Conservation (phyloP, 2,113 vertebrate species). For the Calcarius ornatus region DNA sequence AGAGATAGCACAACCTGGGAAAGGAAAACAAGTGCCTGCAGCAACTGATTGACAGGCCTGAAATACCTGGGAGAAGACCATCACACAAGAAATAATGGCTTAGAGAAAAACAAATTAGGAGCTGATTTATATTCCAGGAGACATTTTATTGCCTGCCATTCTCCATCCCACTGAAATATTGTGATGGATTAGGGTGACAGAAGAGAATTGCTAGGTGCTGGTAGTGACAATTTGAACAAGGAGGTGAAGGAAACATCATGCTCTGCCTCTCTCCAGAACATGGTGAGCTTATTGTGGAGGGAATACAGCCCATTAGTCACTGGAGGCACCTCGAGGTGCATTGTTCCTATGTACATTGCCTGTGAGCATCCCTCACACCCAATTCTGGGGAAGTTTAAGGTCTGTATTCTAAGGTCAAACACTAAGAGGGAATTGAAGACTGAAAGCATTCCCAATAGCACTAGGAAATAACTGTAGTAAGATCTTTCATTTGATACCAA, state of each 20-base stretch:
- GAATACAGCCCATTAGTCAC: not conserved
- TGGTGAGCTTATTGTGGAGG: not conserved
- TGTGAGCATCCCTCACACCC: not conserved
- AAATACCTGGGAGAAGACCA: conserved; percentile 41
- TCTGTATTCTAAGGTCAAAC: not conserved
- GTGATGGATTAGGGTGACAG: conserved; percentile 24
- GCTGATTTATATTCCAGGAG: conserved; percentile 51
- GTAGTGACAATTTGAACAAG: not conserved
- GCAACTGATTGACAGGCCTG: conserved; percentile 38
- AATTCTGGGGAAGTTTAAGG: not conserved
- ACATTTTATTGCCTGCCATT: conserved; percentile 59
- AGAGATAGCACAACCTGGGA: conserved; percentile 8
- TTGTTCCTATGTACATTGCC: not conserved
- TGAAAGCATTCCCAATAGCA: not conserved
- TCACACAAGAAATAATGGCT: conserved; percentile 27
- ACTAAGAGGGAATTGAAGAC: not conserved
- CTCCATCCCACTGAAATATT: conserved; percentile 33
- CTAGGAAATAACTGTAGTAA: not conserved
- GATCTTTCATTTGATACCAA: not conserved
- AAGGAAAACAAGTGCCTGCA: conserved; percentile 7
- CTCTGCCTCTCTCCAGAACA: not conserved
- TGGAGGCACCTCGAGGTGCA: not conserved
- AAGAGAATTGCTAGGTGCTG: conserved; percentile 7
- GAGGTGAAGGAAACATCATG: not conserved
- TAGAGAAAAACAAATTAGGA: conserved; percentile 60